Evolutionary conservation across 2,888 invertebrate genomes (phyloP).

Genomic region (Disparrhopalites patrizii): DNA sequence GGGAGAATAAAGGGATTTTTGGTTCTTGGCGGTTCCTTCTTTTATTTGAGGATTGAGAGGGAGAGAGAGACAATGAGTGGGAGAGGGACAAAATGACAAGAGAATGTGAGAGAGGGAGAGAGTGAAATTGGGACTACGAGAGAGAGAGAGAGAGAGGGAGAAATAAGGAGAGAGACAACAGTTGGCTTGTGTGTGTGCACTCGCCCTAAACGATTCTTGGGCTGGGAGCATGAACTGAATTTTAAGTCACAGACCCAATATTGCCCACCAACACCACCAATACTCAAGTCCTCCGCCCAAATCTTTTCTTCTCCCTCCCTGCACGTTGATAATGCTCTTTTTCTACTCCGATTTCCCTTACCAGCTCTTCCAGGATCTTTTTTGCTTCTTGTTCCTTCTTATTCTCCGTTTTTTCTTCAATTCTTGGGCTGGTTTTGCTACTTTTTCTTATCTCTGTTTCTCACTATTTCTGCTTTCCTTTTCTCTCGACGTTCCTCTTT

Average conservation of each 20-base stretch:
- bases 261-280: constrained; percentile 25
- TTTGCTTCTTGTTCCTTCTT: neutral
- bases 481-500: too few relatives aligned
- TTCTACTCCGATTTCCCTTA: too few relatives aligned
- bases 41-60: too few relatives aligned
- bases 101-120: neutral
- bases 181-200: constrained; percentile 39
- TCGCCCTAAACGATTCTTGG: constrained; percentile 34
- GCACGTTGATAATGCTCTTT: too few relatives aligned
- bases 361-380: too few relatives aligned
- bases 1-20: neutral
- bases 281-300: too few relatives aligned
- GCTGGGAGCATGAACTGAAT: constrained; percentile 34
- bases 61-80: neutral
- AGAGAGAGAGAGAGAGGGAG: neutral
- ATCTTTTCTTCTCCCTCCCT: too few relatives aligned
- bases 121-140: neutral
- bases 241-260: constrained; percentile 30
- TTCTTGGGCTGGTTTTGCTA: too few relatives aligned
- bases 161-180: constrained; percentile 41
- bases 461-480: too few relatives aligned
- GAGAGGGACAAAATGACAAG: neutral
- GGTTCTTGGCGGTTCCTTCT: neutral
- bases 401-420: too few relatives aligned
- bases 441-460: too few relatives aligned